Conservation (phyloP, 2,113 vertebrate species). For the Pollachius pollachius region DNA sequence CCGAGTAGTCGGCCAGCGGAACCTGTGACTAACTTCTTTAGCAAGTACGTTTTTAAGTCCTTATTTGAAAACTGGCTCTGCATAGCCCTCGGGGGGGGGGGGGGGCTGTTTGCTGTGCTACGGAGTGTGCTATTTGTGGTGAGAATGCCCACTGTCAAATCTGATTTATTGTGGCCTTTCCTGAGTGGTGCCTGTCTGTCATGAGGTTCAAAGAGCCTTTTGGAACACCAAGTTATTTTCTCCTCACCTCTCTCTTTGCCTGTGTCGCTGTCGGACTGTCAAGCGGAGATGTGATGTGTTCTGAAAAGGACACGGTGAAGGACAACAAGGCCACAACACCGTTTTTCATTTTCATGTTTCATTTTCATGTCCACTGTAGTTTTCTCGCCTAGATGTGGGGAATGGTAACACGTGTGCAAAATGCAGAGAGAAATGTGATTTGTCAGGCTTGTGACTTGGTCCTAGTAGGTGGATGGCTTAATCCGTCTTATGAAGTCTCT, state of each 20-base stretch:
- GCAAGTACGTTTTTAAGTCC: no score
- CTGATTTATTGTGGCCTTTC: conserved; percentile 54
- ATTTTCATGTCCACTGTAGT: conserved; percentile 49
- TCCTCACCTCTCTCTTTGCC: conserved; percentile 17
- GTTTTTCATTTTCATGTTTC: conserved; percentile 26
- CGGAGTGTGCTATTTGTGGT: conserved; percentile 46
- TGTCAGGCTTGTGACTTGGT: no score
- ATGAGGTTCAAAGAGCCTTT: conserved; percentile 68
- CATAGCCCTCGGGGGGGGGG: no score
- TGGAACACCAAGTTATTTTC: conserved; percentile 52
- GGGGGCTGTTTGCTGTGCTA: neutral
- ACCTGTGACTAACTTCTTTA: no score
- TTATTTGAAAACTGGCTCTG: no score
- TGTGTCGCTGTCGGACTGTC: conserved; percentile 31
- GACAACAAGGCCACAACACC: conserved; percentile 41
- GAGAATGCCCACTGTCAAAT: conserved; percentile 66
- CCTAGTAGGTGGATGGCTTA: no score
- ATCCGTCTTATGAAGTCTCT: no score
- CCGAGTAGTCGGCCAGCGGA: no score
- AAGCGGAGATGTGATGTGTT: conserved; percentile 62
- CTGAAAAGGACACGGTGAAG: conserved; percentile 72
- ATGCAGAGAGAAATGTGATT: no score
- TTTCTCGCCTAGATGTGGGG: conserved; percentile 10
- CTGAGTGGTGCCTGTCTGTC: conserved; percentile 56
- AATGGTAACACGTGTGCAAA: no score